Evolutionary conservation across 2,797 vertebrate genomes (phyloP).

Genomic region (Oryzias sinensis): DNA sequence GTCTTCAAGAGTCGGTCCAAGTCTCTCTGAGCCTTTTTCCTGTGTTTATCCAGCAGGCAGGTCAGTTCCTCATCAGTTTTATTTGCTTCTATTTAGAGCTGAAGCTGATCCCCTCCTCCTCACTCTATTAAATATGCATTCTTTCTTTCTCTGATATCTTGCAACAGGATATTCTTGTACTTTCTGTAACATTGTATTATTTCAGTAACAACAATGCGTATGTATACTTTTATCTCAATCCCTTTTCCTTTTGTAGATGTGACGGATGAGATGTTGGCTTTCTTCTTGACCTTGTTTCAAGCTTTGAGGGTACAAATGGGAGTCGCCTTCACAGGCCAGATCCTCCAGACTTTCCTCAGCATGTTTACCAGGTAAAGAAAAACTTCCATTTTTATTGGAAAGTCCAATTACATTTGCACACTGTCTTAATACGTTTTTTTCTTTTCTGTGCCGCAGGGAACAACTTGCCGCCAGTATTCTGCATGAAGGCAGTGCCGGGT

Average conservation of each 20-base stretch:
- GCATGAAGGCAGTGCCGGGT: conserved; percentile 93
- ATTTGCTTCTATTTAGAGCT: neutral
- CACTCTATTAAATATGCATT: neutral
- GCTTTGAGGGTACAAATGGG: conserved; percentile 97
- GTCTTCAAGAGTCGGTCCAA: conserved; percentile 95
- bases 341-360: conserved; percentile 97
- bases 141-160: neutral
- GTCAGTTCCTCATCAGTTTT: conserved; percentile 67
- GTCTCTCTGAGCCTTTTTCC: conserved; percentile 94
- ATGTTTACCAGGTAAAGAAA: conserved; percentile 89
- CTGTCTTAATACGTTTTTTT: neutral
- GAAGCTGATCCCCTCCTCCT: neutral
- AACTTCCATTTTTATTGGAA: neutral
- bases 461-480: conserved; percentile 95
- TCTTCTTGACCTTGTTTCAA: conserved; percentile 97
- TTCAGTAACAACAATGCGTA: no score
- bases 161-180: neutral
- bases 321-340: conserved; percentile 94
- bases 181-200: no score
- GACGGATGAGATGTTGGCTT: conserved; percentile 96
- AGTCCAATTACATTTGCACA: neutral
- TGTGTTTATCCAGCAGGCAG: conserved; percentile 95
- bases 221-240: neutral
- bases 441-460: conserved; percentile 77
- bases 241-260: conserved; percentile 79